These are phyloP conservation scores for Teinopalpus imperialis DNA, from an alignment of 2,888 invertebrate genomes.

Conservation along the genomic window DNA sequence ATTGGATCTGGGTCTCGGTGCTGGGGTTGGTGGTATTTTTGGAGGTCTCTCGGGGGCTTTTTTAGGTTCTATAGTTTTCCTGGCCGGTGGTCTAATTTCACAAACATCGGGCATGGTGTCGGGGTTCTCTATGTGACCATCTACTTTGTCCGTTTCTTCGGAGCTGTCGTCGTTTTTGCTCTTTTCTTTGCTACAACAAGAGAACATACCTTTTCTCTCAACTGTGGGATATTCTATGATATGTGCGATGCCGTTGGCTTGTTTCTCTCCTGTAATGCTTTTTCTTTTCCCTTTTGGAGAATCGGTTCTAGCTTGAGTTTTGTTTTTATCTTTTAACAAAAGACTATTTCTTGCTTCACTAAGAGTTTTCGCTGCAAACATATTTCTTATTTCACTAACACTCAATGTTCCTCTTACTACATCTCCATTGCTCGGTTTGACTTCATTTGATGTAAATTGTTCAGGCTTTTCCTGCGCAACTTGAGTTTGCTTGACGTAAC, in stretches of 20 bases:
- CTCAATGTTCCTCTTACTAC: slow-evolving; percentile 82
- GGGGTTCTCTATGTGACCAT: slow-evolving; percentile 60
- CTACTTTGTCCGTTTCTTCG: slow-evolving; percentile 64
- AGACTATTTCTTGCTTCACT: slow-evolving; percentile 79
- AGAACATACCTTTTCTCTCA: slow-evolving; percentile 87
- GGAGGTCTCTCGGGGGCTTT: slow-evolving; percentile 87
- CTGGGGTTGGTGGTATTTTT: slow-evolving; percentile 78
- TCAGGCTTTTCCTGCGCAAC: slow-evolving; percentile 52
- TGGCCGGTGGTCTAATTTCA: slow-evolving; percentile 84
- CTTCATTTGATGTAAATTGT: slow-evolving; percentile 41
- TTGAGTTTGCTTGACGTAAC: slow-evolving; percentile 66
- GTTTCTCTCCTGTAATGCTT: slow-evolving; percentile 63
- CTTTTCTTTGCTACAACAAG: slow-evolving; percentile 85
- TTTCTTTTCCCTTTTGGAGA: slow-evolving; percentile 73
- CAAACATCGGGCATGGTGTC: slow-evolving; percentile 73
- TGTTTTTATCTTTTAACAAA: slow-evolving; percentile 70
- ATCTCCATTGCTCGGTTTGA: slow-evolving; percentile 66
- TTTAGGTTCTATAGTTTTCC: slow-evolving; percentile 76
- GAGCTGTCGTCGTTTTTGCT: slow-evolving; percentile 76
- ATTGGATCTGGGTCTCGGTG: slow-evolving; percentile 80
- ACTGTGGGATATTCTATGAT: slow-evolving; percentile 88
- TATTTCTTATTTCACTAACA: slow-evolving; percentile 78
- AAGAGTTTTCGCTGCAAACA: slow-evolving; percentile 74
- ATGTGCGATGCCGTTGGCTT: slow-evolving; percentile 71
- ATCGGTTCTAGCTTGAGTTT: slow-evolving; percentile 61